Percentiles rank a stretch among this genome's conserved stretches.
These are phyloP conservation scores for Protonemura montana DNA, from an alignment of 2,888 invertebrate genomes.

Conservation along the genomic window DNA sequence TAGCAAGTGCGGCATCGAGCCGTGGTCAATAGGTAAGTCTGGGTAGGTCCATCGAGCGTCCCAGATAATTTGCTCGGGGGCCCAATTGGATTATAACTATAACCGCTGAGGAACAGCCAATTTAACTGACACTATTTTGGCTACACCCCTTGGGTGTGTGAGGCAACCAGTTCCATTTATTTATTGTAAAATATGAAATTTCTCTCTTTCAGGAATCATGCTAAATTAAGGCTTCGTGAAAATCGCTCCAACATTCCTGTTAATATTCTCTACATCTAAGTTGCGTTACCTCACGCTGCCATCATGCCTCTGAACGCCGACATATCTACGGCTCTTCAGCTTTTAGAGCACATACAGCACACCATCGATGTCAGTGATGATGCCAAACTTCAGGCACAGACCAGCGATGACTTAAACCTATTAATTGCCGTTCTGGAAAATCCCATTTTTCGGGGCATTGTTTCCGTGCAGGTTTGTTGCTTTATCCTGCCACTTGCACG, in stretches of 20 bases:
- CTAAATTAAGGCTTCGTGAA: not conserved
- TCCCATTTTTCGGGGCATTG: conserved; percentile 89
- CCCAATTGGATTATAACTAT: not conserved
- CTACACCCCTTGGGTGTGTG: not conserved
- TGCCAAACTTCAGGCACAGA: conserved; percentile 76
- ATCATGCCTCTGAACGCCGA: conserved; percentile 60
- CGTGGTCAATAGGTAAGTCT: not conserved
- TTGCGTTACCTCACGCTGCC: not conserved
- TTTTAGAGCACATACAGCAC: conserved; percentile 87
- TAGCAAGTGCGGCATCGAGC: not conserved
- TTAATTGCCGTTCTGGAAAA: conserved; percentile 83
- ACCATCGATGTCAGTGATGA: conserved; percentile 86
- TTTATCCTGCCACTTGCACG: not conserved
- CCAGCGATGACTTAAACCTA: conserved; percentile 81
- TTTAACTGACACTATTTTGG: not conserved
- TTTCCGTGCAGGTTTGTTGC: conserved; percentile 69
- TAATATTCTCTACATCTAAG: not conserved
- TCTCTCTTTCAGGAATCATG: not conserved
- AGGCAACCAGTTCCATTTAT: too few species aligned
- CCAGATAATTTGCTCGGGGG: not conserved
- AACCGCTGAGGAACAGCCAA: not conserved
- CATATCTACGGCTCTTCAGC: conserved; percentile 87
- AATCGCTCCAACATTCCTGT: not conserved
- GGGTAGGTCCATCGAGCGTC: not conserved
- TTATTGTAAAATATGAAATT: not conserved